Percentiles rank a stretch among this genome's conserved stretches.
Evolutionary conservation across 2,888 invertebrate genomes (phyloP).

Genomic region (Alloscopus bannaensis): DNA sequence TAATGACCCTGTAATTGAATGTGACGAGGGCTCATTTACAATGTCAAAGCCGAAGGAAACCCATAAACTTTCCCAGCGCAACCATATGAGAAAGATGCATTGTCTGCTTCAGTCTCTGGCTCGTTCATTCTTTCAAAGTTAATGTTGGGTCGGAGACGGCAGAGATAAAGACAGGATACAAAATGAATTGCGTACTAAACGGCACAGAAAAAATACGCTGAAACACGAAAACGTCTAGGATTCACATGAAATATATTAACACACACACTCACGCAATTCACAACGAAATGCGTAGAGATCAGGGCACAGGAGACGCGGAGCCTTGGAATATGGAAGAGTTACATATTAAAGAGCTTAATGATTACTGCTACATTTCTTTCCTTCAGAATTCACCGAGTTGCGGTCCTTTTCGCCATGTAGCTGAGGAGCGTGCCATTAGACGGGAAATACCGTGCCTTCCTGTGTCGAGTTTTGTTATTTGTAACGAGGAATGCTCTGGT

Average conservation of each 20-base stretch:
- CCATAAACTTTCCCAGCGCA: conserved; percentile 12
- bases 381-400: not conserved
- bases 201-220: not conserved
- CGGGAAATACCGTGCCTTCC: not conserved
- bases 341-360: too few species aligned
- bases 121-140: not conserved
- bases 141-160: not conserved
- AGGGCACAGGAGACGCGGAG: too few species aligned
- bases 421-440: not conserved
- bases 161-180: conserved; percentile 15
- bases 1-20: conserved; percentile 59
- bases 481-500: not conserved
- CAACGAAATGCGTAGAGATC: too few species aligned
- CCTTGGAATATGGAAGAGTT: conserved; percentile 2
- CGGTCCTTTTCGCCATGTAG: not conserved
- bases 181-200: conserved; percentile 26
- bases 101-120: too few species aligned
- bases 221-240: not conserved
- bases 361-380: too few species aligned
- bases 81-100: not conserved
- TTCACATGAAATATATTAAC: not conserved
- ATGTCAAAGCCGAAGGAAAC: conserved; percentile 46
- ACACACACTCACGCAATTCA: not conserved
- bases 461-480: not conserved
- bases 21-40: conserved; percentile 59